These are phyloP conservation scores for Drosophila neotestacea DNA, from an alignment of 2,888 invertebrate species.

Conservation along the genomic window DNA sequence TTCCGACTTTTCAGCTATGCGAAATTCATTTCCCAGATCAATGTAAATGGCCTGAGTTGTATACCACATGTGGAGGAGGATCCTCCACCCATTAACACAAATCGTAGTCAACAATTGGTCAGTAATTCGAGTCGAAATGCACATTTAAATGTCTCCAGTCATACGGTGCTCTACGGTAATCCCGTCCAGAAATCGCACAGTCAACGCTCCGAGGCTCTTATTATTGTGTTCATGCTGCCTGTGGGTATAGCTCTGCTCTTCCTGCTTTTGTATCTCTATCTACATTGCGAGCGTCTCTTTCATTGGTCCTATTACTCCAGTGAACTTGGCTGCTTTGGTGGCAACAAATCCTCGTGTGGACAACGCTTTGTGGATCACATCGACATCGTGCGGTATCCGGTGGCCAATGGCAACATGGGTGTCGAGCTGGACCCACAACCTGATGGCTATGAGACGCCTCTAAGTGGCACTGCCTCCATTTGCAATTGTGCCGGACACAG, in stretches of 20 bases:
- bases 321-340: conserved; percentile 58
- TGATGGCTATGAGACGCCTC: conserved; percentile 82
- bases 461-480: conserved; percentile 72
- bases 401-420: conserved; percentile 42
- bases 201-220: conserved; percentile 81
- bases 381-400: conserved; percentile 77
- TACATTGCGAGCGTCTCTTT: conserved; percentile 83
- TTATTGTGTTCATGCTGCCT: conserved; percentile 83
- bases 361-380: conserved; percentile 76
- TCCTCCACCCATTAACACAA: not conserved
- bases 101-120: conserved; percentile 5
- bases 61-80: conserved; percentile 57
- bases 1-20: conserved; percentile 82
- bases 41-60: conserved; percentile 84
- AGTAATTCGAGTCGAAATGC: conserved; percentile 13
- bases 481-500: conserved; percentile 76
- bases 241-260: conserved; percentile 83
- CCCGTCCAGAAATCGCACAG: conserved; percentile 79
- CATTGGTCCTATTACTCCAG: conserved; percentile 81
- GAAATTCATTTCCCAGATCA: conserved; percentile 83
- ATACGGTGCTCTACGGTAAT: conserved; percentile 77
- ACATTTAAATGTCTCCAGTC: conserved; percentile 67
- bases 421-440: conserved; percentile 43
- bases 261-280: conserved; percentile 82
- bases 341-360: conserved; percentile 34